Base-by-base conservation (phyloP, 2,888 invertebrate species). In the Thereva nobilitata region DNA sequence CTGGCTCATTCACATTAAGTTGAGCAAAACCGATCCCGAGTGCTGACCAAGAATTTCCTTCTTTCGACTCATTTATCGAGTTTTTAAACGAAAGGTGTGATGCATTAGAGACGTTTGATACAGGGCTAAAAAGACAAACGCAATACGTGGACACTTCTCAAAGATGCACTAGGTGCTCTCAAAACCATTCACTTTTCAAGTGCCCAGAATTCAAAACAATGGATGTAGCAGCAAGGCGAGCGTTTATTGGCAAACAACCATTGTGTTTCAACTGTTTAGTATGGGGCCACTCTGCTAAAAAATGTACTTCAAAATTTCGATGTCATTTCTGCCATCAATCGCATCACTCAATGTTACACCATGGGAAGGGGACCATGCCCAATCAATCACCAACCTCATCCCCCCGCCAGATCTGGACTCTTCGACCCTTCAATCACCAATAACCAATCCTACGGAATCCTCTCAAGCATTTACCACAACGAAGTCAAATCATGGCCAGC, bases 241-340 rank as follows among this genome's bases (percentile, higher is more conserved):
- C 6, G 5, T 47, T 44, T 37, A 38, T 59, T 37, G 9, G 10
- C 4, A 59, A 47, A 9, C 4, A 47, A 3, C 37, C n/a, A n/a
- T n/a, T 59, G 9, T 59, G 47, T n/a, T 59, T 59, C n/a, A 59
- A 59, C 49, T 59, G 59, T 35, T 40, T 59, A 5, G 23, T n/a
- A 7, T 2, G 7, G 4, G 53, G 53, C 6, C 53, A 56, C 9
- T 9, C 55, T 38, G 55, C 42, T 7, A 12, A 42, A 23, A 42
- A 41, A 37, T 56, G 42, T 5, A 56, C 23, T 4, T 44, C 44
- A 2, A 56, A 42, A n/a, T 5, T 42, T 5, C 5, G 44, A 8
- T 56, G 56, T 40, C 56, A 56, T 44, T 23, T 44, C 34, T 54
- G 54, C 23, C 38, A 54, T n/a, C 40, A 54, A 38, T 7, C 40